Base-by-base conservation (phyloP, 2,797 vertebrate species). In the Geotrypetes seraphini region DNA sequence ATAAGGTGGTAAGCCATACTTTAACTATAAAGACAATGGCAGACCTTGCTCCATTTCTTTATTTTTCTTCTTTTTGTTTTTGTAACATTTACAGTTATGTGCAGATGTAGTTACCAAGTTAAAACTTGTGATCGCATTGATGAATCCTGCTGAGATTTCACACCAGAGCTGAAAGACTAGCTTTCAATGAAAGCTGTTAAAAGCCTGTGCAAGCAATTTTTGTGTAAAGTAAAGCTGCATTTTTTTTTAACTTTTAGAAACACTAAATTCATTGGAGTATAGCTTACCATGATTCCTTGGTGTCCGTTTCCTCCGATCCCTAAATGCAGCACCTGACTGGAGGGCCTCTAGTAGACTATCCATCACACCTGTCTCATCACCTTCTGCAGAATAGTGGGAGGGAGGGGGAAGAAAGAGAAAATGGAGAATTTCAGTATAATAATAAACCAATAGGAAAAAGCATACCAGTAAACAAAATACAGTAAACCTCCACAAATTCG, bases 281-380 rank as follows among this genome's bases (percentile, higher is more conserved):
- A 17, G 39, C 71, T 77, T 83, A 93, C 95, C 93, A 17, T 69
- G 71, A 17, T 72, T 81, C 31, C 91, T 88, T 1, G 92, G 91
- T 29, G 78, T 88, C 41, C 93, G 79, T 86, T 97, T 99, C 83
- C 96, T 73, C 5, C 96, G 87, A 73, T 98, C 92, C 19, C 94
- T 75, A 84, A 99, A 99, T 1, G 94, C 94, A 9, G 90, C 94
- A 62, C 96, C 96, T 2, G 96, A 96, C 59, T 98, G 92, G 38
- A 99, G 66, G 31, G 96, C 94, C 63, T 99, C 94, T 61, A 99
- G 91, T 65, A 97, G 78, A 39, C 89, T 96, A 78, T 99, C 96
- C 94, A 99, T 99, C 75, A 99, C 94, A 9, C 96, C 96, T 0
- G 90, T 99, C 77, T 96, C 93, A 42, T 97, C 91, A 53, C 94